Percentiles rank a stretch among this genome's conserved stretches.
These are phyloP conservation scores for Enteromius fasciolatus DNA, from an alignment of 2,797 vertebrate species.

Conservation along the genomic window DNA sequence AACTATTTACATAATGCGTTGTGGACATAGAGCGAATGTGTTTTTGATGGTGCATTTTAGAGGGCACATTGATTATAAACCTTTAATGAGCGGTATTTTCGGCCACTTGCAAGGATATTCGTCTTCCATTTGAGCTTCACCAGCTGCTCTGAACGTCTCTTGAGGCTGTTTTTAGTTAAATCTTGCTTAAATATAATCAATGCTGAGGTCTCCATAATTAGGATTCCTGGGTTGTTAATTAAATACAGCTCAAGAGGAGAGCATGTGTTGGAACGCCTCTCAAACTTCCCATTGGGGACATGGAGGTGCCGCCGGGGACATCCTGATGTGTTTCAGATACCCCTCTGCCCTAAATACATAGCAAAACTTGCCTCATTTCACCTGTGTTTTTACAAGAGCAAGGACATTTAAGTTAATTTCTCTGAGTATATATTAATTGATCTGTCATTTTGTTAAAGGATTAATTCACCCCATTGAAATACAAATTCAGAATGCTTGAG, in stretches of 20 bases:
- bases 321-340: conserved; percentile 20
- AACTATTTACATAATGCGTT: conserved; percentile 38
- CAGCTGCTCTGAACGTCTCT: conserved; percentile 42
- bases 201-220: conserved; percentile 52
- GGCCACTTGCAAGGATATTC: conserved; percentile 15
- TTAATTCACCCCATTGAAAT: not conserved
- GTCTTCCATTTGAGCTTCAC: conserved; percentile 27
- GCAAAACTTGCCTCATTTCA: conserved; percentile 19
- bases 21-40: conserved; percentile 28
- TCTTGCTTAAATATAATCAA: conserved; percentile 54
- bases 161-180: conserved; percentile 48
- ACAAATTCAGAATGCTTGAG: not conserved
- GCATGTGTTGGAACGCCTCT: conserved; percentile 1
- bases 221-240: conserved; percentile 47
- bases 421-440: not conserved
- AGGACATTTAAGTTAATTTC: not conserved
- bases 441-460: not conserved
- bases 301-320: not conserved
- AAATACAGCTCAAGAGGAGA: conserved; percentile 29
- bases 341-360: conserved; percentile 21
- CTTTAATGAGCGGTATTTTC: conserved; percentile 48
- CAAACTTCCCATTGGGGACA: conserved; percentile 7
- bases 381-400: not conserved
- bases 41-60: conserved; percentile 27
- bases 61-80: conserved; percentile 49